phyloP scores from a whole-genome alignment of 2,113 vertebrate species.

The Fulica atra region DNA sequence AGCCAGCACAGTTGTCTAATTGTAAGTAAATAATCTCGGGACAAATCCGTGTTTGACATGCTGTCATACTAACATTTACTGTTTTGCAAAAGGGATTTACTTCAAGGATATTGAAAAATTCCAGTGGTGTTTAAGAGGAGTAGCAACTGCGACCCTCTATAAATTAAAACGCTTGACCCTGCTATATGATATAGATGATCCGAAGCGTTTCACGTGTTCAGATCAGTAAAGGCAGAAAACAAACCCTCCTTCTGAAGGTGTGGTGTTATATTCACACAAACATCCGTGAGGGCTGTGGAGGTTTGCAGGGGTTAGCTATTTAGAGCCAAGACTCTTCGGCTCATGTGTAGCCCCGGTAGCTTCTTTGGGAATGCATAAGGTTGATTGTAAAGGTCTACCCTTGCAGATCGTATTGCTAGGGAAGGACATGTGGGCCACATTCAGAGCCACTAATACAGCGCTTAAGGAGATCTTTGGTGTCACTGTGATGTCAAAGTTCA shows the following conservation, averaged over 20 bases:
- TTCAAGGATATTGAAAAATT: conserved; percentile 80
- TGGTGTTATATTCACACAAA: conserved; percentile 1
- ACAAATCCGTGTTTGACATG: conserved; percentile 72
- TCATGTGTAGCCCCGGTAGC: neutral
- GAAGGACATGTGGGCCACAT: neutral
- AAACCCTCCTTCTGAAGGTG: conserved; percentile 2
- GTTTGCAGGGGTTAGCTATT: neutral
- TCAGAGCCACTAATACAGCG: neutral
- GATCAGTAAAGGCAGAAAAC: conserved; percentile 38
- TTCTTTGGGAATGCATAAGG: neutral
- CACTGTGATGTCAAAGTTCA: conserved; percentile 9
- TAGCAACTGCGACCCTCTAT: conserved; percentile 66
- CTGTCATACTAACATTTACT: conserved; percentile 72
- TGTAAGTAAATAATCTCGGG: conserved; percentile 77
- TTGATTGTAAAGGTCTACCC: neutral
- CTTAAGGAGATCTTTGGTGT: neutral
- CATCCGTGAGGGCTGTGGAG: neutral
- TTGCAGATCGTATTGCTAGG: neutral
- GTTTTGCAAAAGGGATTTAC: conserved; percentile 72
- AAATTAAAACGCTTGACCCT: conserved; percentile 71
- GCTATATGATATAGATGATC: conserved; percentile 11
- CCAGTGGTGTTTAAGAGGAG: conserved; percentile 67
- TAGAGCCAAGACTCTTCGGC: neutral
- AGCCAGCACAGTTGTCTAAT: conserved; percentile 72
- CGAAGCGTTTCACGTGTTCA: conserved; percentile 14